Base-by-base conservation (phyloP, 2,888 invertebrate species). In the Congeria kusceri region DNA sequence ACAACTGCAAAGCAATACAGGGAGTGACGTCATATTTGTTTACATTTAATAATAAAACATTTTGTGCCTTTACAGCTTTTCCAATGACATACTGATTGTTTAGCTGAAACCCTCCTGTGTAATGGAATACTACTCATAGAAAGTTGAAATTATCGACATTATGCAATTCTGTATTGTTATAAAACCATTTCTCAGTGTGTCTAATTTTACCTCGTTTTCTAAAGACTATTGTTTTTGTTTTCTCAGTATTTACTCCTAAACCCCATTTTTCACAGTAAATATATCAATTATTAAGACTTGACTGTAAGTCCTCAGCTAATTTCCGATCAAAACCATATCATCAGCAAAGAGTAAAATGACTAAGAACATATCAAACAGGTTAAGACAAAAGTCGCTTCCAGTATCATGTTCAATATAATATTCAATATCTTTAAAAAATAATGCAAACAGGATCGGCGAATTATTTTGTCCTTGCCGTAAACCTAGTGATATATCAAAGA, bases 201-300 rank as follows among this genome's bases (percentile, higher is more conserved):
- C 20, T 27, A 15, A 68, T 7, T 18, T 29, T 20, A 18, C 74
- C 68, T 20, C 68, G 46, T 63, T 75, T 75, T 23, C 74, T 47
- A 29, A 75, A 75, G 27, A 75, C 68, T 4, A 75, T 46, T 27
- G 70, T 46, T 28, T 70, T 70, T 1, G 64, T 76, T 39, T 76
- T 74, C 39, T 20, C n/a, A n/a, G 25, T 67, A 32, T 74, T 67
- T 3, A 74, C 67, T n/a, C 47, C 27, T 7, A 74, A 53, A 9
- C 62, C 62, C 66, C 61, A 67, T 46, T 53, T 25, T 15, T n/a
- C 39, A 7, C 53, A 56, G n/a, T 70, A 69, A 11, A 20, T 53
- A 20, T 58, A 61, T 23, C 69, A 11, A 11, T 15, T 5, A 25
- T 64, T 61, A 13, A 76, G 29, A 28, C 56, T 70, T n/a, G 18